Base-by-base conservation (phyloP, 1,140 invertebrate genomes). In the Diorhabda elongata region DNA sequence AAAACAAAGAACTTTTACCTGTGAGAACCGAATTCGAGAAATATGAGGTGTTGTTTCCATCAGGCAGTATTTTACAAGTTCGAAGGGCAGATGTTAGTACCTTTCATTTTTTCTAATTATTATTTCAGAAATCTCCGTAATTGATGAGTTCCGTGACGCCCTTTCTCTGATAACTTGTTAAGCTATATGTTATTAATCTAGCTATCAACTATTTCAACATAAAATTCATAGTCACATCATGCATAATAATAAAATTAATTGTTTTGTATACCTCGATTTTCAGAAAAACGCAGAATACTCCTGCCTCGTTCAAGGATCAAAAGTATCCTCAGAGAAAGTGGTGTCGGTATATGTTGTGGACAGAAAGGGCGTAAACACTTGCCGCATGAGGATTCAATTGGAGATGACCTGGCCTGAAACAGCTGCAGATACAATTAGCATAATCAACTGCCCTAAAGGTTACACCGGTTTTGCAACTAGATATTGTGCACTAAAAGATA, bases 1-100 rank as follows among this genome's bases (percentile, higher is more conserved):
- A 90, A 69, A 92, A 92, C 73, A 87, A 87, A 26, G 87, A 85
- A 3, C 82, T 93, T 2, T 84, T 93, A 4, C 88, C 88, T 44
- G 84, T 92, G 42, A 85, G 86, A 42, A 89, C 89, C 0, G 88
- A 87, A 3, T 84, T 83, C 2, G 90, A 91, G 73, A 90, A 91
- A 64, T 92, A 91, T 89, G 92, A 93, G 75, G 90, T 92, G 76
- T 82, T 93, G 2, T 91, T 89, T 79, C 90, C 90, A 3, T 86
- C 88, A 47, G 92, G 92, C 44, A 92, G 89, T 75, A 91, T 93
- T 64, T 80, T 93, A 0, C 90, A 91, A 76, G 87, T 93, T 5
- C 89, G 87, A 69, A 91, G 90, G 66, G 87, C 89, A 42, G 90
- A 90, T 82, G 90, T 91, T 81, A 78, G 75, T 75, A 63, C 44